phyloP scores from a whole-genome alignment of 2,113 vertebrate genomes.

The Etheostoma cragini region DNA sequence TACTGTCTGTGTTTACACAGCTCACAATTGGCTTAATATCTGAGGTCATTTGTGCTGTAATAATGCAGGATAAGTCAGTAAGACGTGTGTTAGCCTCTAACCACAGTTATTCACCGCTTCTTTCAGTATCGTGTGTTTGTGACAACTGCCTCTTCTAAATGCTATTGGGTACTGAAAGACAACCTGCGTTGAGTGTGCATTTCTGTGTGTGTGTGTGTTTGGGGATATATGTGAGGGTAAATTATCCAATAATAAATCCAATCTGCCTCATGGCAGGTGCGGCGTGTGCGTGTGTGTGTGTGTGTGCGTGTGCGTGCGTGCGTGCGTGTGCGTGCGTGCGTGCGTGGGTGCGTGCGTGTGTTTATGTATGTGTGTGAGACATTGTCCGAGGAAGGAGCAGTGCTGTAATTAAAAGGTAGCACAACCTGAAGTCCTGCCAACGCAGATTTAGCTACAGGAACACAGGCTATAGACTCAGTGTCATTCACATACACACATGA shows the following conservation, averaged over 20 bases:
- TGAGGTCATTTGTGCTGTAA: slow-evolving; percentile 22
- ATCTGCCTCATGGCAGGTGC: slow-evolving; percentile 75
- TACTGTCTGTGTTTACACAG: slow-evolving; percentile 35
- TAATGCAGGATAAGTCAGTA: slow-evolving; percentile 29
- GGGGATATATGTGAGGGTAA: slow-evolving; percentile 55
- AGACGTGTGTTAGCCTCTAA: slow-evolving; percentile 2
- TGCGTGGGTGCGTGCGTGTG: slow-evolving; percentile 16
- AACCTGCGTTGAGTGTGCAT: slow-evolving; percentile 31
- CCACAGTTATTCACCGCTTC: slow-evolving; percentile 9
- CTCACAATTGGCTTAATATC: slow-evolving; percentile 37
- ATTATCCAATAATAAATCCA: slow-evolving; percentile 83
- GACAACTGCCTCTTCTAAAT: slow-evolving; percentile 24
- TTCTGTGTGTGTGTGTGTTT: slow-evolving; percentile 42
- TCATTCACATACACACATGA: slow-evolving; percentile 35
- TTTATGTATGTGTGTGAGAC: slow-evolving; percentile 27
- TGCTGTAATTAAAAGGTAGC: slow-evolving; percentile 75
- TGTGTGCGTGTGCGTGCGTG: slow-evolving; percentile 22
- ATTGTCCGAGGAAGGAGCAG: slow-evolving; percentile 46
- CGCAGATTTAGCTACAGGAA: slow-evolving; percentile 49
- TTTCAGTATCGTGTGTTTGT: not conserved
- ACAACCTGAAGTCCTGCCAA: slow-evolving; percentile 60
- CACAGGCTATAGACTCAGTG: slow-evolving; percentile 9
- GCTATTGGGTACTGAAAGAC: slow-evolving; percentile 42
- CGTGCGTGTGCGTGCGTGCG: slow-evolving; percentile 16
- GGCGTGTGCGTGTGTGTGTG: slow-evolving; percentile 29